Evolutionary conservation across 2,888 invertebrate genomes (phyloP).

Genomic region (Hartigia nigra): DNA sequence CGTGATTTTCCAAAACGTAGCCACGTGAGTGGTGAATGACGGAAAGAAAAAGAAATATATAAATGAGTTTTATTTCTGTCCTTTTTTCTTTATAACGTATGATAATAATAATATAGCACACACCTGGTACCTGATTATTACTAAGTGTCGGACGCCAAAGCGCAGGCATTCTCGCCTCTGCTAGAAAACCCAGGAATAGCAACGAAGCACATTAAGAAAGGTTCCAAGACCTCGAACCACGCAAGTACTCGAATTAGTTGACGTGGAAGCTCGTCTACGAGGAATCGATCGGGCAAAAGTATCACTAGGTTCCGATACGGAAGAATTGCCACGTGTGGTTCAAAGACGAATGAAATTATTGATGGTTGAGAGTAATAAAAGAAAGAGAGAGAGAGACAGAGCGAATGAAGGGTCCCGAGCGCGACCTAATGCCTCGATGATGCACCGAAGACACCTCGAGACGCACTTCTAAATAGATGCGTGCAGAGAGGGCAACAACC

Average conservation of each 20-base stretch:
- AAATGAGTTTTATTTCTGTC: neutral
- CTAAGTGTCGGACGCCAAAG: neutral
- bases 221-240: neutral
- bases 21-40: neutral
- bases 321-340: neutral
- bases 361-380: neutral
- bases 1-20: neutral
- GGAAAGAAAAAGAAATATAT: neutral
- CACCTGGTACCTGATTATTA: neutral
- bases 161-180: neutral
- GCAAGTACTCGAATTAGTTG: neutral
- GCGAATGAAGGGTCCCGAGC: neutral
- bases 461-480: neutral
- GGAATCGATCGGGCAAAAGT: neutral
- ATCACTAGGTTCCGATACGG: neutral
- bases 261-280: neutral
- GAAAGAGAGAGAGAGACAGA: too few species aligned
- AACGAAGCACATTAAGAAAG: neutral
- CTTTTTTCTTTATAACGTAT: neutral
- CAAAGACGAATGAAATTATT: neutral
- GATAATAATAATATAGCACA: neutral
- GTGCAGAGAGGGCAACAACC: constrained; percentile 11
- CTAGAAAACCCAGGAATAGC: neutral
- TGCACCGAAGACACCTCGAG: neutral
- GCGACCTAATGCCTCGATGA: neutral